Conservation (phyloP, 2,888 invertebrate genomes). For the Polyommatus icarus region DNA sequence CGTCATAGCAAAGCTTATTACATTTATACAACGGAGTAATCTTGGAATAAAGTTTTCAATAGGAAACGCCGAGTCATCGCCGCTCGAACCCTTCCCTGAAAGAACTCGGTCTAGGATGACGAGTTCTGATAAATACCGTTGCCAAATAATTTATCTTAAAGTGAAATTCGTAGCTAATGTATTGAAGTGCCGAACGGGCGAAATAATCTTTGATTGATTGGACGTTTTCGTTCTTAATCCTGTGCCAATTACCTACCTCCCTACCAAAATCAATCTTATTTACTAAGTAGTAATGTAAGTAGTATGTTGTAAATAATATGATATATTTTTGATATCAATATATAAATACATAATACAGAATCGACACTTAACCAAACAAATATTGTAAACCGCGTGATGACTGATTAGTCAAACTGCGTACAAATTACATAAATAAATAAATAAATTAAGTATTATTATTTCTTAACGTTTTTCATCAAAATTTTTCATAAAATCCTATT, state of each 20-base stretch:
- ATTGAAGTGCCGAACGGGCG: conserved; percentile 1
- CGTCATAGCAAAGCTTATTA: conserved; percentile 79
- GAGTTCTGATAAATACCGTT: conserved; percentile 45
- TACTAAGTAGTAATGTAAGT: too few species aligned
- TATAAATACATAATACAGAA: too few species aligned
- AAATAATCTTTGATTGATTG: conserved; percentile 22
- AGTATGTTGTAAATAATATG: too few species aligned
- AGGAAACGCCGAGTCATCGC: conserved; percentile 77
- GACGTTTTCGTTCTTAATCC: background rate
- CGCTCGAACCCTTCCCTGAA: conserved; percentile 76
- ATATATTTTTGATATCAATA: too few species aligned
- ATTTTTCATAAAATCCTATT: background rate
- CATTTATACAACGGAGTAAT: conserved; percentile 79
- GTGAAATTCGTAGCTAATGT: conserved; percentile 18
- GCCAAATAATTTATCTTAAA: conserved; percentile 29
- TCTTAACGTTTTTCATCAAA: background rate
- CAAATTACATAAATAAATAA: too few species aligned
- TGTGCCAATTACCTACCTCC: background rate
- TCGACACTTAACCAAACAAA: too few species aligned
- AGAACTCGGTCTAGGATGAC: conserved; percentile 55
- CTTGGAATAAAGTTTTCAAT: conserved; percentile 80
- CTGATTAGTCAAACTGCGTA: too few species aligned
- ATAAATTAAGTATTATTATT: too few species aligned
- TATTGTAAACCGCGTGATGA: too few species aligned
- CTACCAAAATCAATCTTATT: too few species aligned